phyloP scores from a whole-genome alignment of 2,888 invertebrate species.

The Keiferia lycopersicella region DNA sequence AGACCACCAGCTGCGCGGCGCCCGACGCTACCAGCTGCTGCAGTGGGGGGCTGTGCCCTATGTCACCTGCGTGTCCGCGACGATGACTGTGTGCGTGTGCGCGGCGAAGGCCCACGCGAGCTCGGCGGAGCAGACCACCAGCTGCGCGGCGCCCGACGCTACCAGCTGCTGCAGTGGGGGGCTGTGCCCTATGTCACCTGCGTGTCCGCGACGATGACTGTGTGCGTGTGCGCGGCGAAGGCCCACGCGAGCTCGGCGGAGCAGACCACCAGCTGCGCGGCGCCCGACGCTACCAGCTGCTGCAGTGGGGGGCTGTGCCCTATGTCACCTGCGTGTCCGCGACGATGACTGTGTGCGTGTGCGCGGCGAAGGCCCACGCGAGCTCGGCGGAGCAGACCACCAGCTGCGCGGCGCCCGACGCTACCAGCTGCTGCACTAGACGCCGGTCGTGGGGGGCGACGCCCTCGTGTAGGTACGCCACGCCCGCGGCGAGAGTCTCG shows the following conservation, averaged over 20 bases:
- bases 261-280: too few relatives aligned
- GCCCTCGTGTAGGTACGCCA: slow-evolving; percentile 98
- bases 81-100: slow-evolving; percentile 97
- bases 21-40: slow-evolving; percentile 96
- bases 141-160: slow-evolving; percentile 83
- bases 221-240: slow-evolving; percentile 94
- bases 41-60: slow-evolving; percentile 86
- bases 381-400: slow-evolving; percentile 78
- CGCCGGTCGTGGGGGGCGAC: slow-evolving; percentile 91
- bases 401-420: slow-evolving; percentile 82
- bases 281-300: slow-evolving; percentile 93
- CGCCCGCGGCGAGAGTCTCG: slow-evolving; percentile 96
- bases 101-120: slow-evolving; percentile 95
- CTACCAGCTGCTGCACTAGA: slow-evolving; percentile 95
- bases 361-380: slow-evolving; percentile 95
- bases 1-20: too few relatives aligned
- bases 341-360: slow-evolving; percentile 96
- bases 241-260: slow-evolving; percentile 90
- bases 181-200: too few relatives aligned
- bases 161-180: slow-evolving; percentile 93
- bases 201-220: slow-evolving; percentile 98
- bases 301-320: slow-evolving; percentile 93
- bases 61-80: slow-evolving; percentile 98
- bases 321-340: too few relatives aligned
- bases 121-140: slow-evolving; percentile 60